Evolutionary conservation across 2,113 vertebrate genomes (phyloP), one percentile per base, ranked within the genome.

Genomic region (Jaculus jaculus): DNA sequence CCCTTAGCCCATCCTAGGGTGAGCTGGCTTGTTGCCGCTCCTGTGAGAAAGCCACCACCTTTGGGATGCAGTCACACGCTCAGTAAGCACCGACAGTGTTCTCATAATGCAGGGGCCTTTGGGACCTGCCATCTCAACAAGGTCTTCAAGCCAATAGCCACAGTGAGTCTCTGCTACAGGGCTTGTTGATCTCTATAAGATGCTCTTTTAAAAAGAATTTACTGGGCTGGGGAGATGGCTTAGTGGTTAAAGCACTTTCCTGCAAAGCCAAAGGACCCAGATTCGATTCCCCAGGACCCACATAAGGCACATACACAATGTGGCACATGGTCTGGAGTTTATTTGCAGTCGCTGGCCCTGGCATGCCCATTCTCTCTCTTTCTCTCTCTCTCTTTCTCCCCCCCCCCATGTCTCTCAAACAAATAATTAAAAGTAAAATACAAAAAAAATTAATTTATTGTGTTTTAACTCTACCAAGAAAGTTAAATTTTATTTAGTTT

Each of bases 71-170:
- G 3, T 10, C 39, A 42, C 68, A 26, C 69, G 0, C 18, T 28
- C n/a, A 4, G 28, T 0, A 17, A 24, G 61, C 39, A 5, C 47
- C 32, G 32, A 2, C 1, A 1, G 8, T 6, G 16, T 23, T 65
- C 20, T 63, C 28, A 28, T 11, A 9, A 21, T 10, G 80, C 37
- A 9, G 12, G 12, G 20, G 34, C 71, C 71, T 4, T 3, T 1
- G 30, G 26, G 39, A 34, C 69, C 78, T 81, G 65, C 63, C 32
- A 15, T 32, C 16, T 65, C 15, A 16, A 32, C 15, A 16, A 32
- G 39, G 23, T n/a, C 37, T 39, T 69, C 17, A 8, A 90, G 65
- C 13, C 23, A 54, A 73, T n/a, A 28, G 54, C 51, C 58, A 51
- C 3, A 13, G 13, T 47, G 84, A 10, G n/a, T 83, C 83, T 81